A percentile compares a stretch with the other conserved stretches of the same genome.
Conservation (phyloP, 2,888 invertebrate genomes). For the Trilocha varians region DNA sequence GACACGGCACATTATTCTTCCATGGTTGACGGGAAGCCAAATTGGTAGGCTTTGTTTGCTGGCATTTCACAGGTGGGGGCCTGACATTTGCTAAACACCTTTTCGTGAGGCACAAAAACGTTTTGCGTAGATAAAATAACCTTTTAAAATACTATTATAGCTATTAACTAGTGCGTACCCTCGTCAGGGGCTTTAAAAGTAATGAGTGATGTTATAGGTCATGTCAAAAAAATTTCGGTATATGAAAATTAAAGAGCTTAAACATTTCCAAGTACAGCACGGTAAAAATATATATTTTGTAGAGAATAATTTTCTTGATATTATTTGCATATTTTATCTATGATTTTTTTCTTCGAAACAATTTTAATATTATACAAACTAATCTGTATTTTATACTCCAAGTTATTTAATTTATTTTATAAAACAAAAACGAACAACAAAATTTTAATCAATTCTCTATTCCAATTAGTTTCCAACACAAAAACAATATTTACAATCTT, state of each 20-base stretch:
- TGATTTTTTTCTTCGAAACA: no score
- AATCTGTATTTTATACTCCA: no score
- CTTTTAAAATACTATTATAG: conserved; percentile 39
- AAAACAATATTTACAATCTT: background rate
- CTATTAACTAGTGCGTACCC: conserved; percentile 2
- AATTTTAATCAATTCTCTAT: background rate
- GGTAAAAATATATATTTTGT: no score
- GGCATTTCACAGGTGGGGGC: conserved; percentile 51
- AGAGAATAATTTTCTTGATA: no score
- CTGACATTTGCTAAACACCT: conserved; percentile 42
- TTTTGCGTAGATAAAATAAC: conserved; percentile 49
- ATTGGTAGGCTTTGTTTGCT: conserved; percentile 19
- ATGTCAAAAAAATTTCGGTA: no score
- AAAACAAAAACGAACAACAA: background rate
- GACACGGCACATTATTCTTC: conserved; percentile 16
- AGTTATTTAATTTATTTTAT: background rate
- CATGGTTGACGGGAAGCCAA: conserved; percentile 9
- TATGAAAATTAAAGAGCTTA: no score
- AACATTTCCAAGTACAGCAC: no score
- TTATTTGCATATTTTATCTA: no score
- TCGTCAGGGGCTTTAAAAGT: conserved; percentile 14
- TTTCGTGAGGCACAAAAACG: conserved; percentile 21
- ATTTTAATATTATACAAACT: no score
- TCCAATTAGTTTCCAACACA: background rate
- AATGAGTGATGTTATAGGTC: conserved; percentile 4